Conservation (phyloP, 2,113 vertebrate genomes). For the Garra rufa region DNA sequence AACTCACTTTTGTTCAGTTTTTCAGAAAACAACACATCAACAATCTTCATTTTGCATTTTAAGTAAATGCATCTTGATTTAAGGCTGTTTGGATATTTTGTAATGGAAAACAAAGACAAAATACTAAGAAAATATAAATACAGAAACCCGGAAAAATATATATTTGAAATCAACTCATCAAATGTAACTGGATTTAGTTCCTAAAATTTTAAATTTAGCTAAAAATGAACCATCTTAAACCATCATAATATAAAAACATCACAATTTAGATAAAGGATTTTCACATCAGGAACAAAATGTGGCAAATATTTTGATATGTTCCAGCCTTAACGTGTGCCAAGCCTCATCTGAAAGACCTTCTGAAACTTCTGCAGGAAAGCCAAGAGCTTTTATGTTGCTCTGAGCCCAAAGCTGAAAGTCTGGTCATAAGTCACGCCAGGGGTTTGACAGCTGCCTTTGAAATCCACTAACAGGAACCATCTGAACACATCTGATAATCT, state of each 20-base stretch:
- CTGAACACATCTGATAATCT: background rate
- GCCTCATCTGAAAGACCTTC: background rate
- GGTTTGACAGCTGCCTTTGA: background rate
- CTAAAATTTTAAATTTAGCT: background rate
- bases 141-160: no score
- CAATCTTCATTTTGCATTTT: no score
- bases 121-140: background rate
- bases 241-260: background rate
- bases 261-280: no score
- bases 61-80: no score
- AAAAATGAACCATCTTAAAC: background rate
- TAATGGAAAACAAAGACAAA: background rate
- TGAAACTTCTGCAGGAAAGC: background rate
- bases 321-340: background rate
- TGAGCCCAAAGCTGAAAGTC: background rate
- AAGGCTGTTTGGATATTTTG: background rate
- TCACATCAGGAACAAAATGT: background rate
- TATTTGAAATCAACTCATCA: background rate
- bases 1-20: no score
- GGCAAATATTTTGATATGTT: background rate
- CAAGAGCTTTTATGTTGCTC: background rate
- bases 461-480: conserved; percentile 24
- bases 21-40: no score
- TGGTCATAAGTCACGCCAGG: background rate
- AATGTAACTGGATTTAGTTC: background rate